phyloP scores from a whole-genome alignment of 2,113 vertebrate genomes.

The Cisticola juncidis region DNA sequence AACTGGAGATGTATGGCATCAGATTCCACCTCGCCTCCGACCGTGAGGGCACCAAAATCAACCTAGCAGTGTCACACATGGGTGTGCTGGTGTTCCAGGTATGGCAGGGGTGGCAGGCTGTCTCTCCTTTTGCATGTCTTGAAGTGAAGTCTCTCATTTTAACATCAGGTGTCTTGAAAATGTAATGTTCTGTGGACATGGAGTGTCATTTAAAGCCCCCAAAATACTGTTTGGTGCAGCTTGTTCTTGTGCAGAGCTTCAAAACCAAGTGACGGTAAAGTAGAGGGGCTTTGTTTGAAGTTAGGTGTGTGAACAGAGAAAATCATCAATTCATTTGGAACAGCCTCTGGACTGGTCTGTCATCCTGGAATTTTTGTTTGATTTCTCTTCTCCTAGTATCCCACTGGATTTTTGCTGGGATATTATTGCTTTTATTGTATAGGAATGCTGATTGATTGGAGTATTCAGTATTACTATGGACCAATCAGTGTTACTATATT shows the following conservation, averaged over 20 bases:
- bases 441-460: background rate
- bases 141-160: background rate
- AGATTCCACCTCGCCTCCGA: slow-evolving; percentile 91
- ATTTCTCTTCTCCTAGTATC: background rate
- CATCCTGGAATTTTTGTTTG: background rate
- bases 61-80: slow-evolving; percentile 90
- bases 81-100: slow-evolving; percentile 98
- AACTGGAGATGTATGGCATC: slow-evolving; percentile 95
- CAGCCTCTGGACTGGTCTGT: background rate
- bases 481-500: background rate
- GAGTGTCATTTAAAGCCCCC: background rate
- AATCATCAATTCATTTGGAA: background rate
- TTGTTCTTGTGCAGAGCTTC: background rate
- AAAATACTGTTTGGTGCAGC: background rate
- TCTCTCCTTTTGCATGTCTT: background rate
- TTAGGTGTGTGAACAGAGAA: background rate
- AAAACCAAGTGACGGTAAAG: background rate
- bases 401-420: background rate
- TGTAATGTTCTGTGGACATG: background rate
- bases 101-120: background rate
- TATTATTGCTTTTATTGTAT: rapidly evolving
- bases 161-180: background rate
- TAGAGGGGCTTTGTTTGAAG: background rate
- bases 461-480: too few relatives aligned
- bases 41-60: slow-evolving; percentile 92